These are phyloP conservation scores for Telenomus remus DNA, from an alignment of 1,140 invertebrate species.

Conservation along the genomic window DNA sequence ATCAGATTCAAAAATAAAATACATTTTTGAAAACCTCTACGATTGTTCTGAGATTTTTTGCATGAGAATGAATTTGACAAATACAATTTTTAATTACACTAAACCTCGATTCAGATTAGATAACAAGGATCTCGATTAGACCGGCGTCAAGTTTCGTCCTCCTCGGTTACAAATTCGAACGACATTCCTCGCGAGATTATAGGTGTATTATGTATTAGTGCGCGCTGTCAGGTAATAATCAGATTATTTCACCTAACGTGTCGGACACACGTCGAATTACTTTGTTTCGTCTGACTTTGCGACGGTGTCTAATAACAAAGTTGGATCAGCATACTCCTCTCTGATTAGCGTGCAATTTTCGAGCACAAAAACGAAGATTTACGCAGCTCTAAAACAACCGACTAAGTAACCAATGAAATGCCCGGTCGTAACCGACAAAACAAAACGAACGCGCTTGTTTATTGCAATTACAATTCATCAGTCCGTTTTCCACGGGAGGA, in stretches of 20 bases:
- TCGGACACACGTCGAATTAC: slow-evolving; percentile 28
- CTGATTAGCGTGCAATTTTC: not conserved
- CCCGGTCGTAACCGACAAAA: not conserved
- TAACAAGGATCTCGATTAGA: slow-evolving; percentile 3
- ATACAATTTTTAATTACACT: not conserved
- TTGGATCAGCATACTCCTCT: not conserved
- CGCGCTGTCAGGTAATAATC: slow-evolving; percentile 36
- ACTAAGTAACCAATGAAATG: not conserved
- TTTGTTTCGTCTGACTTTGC: slow-evolving; percentile 39
- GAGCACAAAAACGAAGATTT: too few relatives aligned
- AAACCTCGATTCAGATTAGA: not conserved
- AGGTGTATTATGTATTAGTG: slow-evolving; percentile 5
- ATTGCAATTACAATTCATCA: slow-evolving; percentile 8
- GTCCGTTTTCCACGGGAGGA: slow-evolving; percentile 8
- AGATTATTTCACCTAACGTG: slow-evolving; percentile 39
- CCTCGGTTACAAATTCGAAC: not conserved
- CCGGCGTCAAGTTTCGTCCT: slow-evolving; percentile 13
- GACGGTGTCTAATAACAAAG: slow-evolving; percentile 27
- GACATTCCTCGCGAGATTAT: not conserved
- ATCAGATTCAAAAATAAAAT: too few relatives aligned
- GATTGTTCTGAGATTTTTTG: not conserved
- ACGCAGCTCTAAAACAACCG: too few relatives aligned
- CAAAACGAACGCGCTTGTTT: not conserved
- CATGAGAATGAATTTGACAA: not conserved
- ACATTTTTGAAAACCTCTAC: not conserved